Base-by-base conservation (phyloP, 2,888 invertebrate genomes). In the Germaria angustata region DNA sequence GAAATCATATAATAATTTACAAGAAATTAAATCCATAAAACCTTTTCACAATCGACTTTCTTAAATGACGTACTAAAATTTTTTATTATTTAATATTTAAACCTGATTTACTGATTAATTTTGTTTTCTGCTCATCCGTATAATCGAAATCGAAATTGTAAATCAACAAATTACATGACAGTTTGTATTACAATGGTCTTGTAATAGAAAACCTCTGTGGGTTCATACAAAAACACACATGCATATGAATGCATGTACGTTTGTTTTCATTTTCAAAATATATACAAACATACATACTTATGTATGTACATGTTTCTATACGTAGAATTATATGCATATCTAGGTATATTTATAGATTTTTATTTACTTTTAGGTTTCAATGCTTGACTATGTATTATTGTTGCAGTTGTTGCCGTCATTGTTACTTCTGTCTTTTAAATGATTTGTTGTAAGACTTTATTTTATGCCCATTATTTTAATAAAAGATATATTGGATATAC, bases 391-490 rank as follows among this genome's bases (percentile, higher is more conserved):
- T 53, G 46, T 57, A 22, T 65, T 20, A 1, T 17, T 65, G 46
- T 7, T 51, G 17, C 32, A 9, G 65, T 44, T 57, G 57, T 55
- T 59, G 69, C 20, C 63, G 79, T 63, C 57, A 55, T 51, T 79
- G 68, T 49, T 73, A 53, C 15, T 72, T 36, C 22, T 78, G 61
- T 76, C 75, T 80, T 77, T 73, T 80, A 61, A 80, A 78, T 80
- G 51, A 39, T 63, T 51, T 49, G 39, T 76, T 75, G 57, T 76
- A 65, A 81, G 76, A 81, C 51, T 79, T 79, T 59, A 84, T 73
- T 83, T 76, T 76, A 79, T 75, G 65, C 65, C 65, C 57, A 79
- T 79, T 66, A 66, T 77, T 73, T 76, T 73, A 53, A 79, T 84
- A 46, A 68, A 77, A 57, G 41, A n/a, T n/a, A 81, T 68, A 59